A percentile compares a stretch with the other conserved stretches of the same genome.
These are phyloP conservation scores for Scyliorhinus canicula DNA, from an alignment of 2,797 vertebrate species.

Conservation along the genomic window DNA sequence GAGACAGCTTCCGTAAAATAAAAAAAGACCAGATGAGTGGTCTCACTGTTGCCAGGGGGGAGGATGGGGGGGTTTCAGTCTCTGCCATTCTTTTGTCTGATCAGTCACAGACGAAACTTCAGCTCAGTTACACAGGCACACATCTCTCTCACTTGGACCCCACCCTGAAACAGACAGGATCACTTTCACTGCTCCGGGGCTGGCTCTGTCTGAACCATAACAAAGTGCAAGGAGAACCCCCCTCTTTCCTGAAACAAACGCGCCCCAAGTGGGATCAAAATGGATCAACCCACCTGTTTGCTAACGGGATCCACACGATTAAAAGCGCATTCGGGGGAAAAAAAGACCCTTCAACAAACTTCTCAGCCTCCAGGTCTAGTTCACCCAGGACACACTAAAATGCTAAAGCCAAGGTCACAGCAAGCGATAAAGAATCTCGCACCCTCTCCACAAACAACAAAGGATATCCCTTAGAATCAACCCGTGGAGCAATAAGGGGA, in stretches of 20 bases:
- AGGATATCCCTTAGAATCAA: background rate
- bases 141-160: background rate
- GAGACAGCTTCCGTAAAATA: background rate
- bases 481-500: background rate
- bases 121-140: no score
- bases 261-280: background rate
- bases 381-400: background rate
- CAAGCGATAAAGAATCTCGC: background rate
- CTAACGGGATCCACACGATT: background rate
- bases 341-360: background rate
- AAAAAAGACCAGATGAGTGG: background rate
- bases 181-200: background rate
- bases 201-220: background rate
- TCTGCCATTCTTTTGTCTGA: background rate
- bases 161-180: background rate
- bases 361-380: background rate
- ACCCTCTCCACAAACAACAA: background rate
- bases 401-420: background rate
- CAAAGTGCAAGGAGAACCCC: background rate
- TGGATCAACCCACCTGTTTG: background rate
- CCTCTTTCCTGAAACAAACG: background rate
- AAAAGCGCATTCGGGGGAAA: background rate
- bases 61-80: no score
- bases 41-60: background rate
- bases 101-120: background rate